A percentile compares a stretch with the other conserved stretches of the same genome.
These are phyloP conservation scores for Parascotia fuliginaria DNA, from an alignment of 2,888 invertebrate genomes.

Conservation along the genomic window DNA sequence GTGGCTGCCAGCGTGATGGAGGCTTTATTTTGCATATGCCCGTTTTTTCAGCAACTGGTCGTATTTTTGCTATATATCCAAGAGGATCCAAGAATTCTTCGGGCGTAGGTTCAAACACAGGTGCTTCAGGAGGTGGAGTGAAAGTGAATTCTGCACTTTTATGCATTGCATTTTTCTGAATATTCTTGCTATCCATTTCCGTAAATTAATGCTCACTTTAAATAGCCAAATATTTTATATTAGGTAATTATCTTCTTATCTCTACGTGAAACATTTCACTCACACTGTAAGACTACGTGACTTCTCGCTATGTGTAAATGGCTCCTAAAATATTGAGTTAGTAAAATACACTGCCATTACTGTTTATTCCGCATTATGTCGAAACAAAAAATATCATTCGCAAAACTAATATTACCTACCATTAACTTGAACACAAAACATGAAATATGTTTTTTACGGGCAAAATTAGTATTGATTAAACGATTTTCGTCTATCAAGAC, in stretches of 20 bases:
- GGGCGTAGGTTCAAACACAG: slow-evolving; percentile 89
- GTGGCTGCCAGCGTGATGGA: slow-evolving; percentile 91
- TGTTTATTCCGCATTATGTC: slow-evolving; percentile 18
- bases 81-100: slow-evolving; percentile 91
- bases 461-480: slow-evolving; percentile 41
- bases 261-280: slow-evolving; percentile 43
- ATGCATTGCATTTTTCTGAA: slow-evolving; percentile 83
- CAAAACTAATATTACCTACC: slow-evolving; percentile 21
- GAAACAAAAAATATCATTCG: slow-evolving; percentile 6
- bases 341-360: slow-evolving; percentile 38
- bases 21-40: slow-evolving; percentile 93
- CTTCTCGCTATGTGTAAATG: slow-evolving; percentile 83
- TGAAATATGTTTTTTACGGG: slow-evolving; percentile 16
- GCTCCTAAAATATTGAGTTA: slow-evolving; percentile 63
- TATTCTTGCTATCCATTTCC: slow-evolving; percentile 79
- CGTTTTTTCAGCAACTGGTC: slow-evolving; percentile 89
- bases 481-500: slow-evolving; percentile 39
- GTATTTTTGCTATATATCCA: slow-evolving; percentile 90
- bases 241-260: slow-evolving; percentile 32
- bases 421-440: slow-evolving; percentile 20
- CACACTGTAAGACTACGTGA: slow-evolving; percentile 75
- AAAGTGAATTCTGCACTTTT: slow-evolving; percentile 82
- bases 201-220: slow-evolving; percentile 16
- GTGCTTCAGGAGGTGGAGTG: slow-evolving; percentile 87
- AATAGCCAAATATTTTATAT: slow-evolving; percentile 19